Percentiles rank a stretch among this genome's conserved stretches.
Evolutionary conservation across 2,888 invertebrate species (phyloP).

Genomic region (Dryocosmus kuriphilus): DNA sequence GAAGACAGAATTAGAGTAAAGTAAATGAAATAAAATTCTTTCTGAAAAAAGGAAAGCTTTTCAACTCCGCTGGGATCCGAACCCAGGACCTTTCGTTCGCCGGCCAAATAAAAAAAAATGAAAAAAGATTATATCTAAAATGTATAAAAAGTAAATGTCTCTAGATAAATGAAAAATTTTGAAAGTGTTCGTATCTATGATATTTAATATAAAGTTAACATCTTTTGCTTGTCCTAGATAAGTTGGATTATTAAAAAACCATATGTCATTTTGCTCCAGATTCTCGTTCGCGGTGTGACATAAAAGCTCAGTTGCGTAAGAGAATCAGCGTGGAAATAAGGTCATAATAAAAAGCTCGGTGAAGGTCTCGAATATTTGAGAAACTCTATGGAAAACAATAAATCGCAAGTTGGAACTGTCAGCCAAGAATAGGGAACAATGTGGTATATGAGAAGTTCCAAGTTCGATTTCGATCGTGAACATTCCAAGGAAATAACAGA

Average conservation of each 20-base stretch:
- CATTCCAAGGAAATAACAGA: constrained; percentile 36
- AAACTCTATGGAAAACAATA: constrained; percentile 22
- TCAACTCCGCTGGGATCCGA: too few species aligned
- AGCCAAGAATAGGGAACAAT: constrained; percentile 37
- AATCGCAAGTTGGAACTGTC: constrained; percentile 26
- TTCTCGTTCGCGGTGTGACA: constrained; percentile 4
- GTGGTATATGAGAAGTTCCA: constrained; percentile 19
- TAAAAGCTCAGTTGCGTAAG: constrained; percentile 31
- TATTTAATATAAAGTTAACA: constrained; percentile 12
- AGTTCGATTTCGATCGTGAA: constrained; percentile 33
- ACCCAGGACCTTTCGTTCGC: too few species aligned
- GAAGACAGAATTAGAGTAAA: too few species aligned
- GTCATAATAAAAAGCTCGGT: constrained; percentile 33
- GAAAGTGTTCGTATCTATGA: neutral
- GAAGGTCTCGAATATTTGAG: constrained; percentile 33
- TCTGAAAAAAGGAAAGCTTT: too few species aligned
- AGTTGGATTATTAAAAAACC: constrained; percentile 27
- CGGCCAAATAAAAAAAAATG: too few species aligned
- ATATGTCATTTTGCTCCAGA: constrained; percentile 33
- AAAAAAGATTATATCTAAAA: too few species aligned
- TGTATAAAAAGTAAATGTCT: constrained; percentile 6
- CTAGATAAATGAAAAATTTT: neutral
- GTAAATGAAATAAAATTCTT: too few species aligned
- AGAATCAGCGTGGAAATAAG: constrained; percentile 27
- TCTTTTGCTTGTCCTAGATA: constrained; percentile 12